These are phyloP conservation scores for Ispidina lecontei DNA, from an alignment of 2,797 vertebrate species.

Conservation along the genomic window DNA sequence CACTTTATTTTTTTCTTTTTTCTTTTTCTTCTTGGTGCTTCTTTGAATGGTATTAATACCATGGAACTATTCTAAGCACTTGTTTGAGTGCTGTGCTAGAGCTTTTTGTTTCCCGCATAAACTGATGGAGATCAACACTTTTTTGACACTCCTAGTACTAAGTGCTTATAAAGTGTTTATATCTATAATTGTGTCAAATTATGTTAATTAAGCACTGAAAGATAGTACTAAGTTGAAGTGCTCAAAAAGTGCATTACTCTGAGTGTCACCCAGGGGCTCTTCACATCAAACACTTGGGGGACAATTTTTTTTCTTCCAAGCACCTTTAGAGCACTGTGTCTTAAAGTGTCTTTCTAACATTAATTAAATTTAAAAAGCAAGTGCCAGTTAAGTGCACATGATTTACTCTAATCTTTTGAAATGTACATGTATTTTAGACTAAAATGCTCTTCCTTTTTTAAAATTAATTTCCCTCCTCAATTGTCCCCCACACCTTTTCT, in stretches of 20 bases:
- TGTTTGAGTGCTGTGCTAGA: slow-evolving; percentile 54
- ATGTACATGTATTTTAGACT: slow-evolving; percentile 28
- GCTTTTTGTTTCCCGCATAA: slow-evolving; percentile 60
- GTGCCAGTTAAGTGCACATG: slow-evolving; percentile 43
- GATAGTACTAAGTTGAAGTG: slow-evolving; percentile 75
- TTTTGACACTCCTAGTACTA: slow-evolving; percentile 72
- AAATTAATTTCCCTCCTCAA: background rate
- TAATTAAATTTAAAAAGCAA: slow-evolving; percentile 74
- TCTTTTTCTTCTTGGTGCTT: background rate
- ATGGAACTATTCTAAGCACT: slow-evolving; percentile 43
- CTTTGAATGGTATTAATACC: slow-evolving; percentile 53
- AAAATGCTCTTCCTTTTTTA: slow-evolving; percentile 31
- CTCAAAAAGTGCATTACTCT: slow-evolving; percentile 76
- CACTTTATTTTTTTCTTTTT: background rate
- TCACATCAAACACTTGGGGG: slow-evolving; percentile 65
- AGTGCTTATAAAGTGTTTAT: slow-evolving; percentile 79
- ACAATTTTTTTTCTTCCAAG: slow-evolving; percentile 60
- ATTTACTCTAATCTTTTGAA: slow-evolving; percentile 53
- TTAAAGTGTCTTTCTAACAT: slow-evolving; percentile 68
- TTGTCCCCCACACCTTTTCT: background rate
- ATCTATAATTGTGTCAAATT: slow-evolving; percentile 78
- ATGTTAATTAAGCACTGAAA: slow-evolving; percentile 77
- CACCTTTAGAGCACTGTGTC: slow-evolving; percentile 54
- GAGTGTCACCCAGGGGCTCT: slow-evolving; percentile 72
- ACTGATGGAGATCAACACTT: slow-evolving; percentile 73